phyloP scores from a whole-genome alignment of 1,140 invertebrate genomes.

The Amphibalanus amphitrite region DNA sequence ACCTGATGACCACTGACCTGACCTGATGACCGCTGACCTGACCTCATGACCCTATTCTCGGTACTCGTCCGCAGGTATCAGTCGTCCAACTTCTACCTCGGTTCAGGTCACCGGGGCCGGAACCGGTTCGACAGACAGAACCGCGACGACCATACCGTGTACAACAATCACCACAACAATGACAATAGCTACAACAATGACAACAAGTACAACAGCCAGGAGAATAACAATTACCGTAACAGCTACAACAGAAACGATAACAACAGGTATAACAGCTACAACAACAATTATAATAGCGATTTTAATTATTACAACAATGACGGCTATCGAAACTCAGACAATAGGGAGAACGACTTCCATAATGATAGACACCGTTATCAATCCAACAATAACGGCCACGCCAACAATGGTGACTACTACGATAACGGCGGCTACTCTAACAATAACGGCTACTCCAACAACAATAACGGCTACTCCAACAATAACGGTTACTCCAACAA shows the following conservation, averaged over 20 bases:
- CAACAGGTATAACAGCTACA: constrained; percentile 5
- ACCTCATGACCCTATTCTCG: too few species aligned
- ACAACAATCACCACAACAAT: constrained; percentile 2
- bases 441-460: too few species aligned
- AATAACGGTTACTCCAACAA: constrained; percentile 1
- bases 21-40: too few species aligned
- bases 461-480: constrained; percentile 8
- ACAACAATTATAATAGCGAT: constrained; percentile 9
- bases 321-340: neutral
- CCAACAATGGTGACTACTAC: too few species aligned
- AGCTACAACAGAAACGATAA: constrained; percentile 5
- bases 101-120: neutral
- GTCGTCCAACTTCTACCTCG: neutral
- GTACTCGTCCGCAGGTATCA: too few species aligned
- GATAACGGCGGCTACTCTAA: too few species aligned
- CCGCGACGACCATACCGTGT: neutral
- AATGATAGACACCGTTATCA: neutral
- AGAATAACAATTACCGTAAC: constrained; percentile 5
- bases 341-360: neutral
- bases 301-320: constrained; percentile 7
- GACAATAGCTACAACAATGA: constrained; percentile 4
- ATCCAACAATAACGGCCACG: constrained; percentile 6
- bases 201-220: constrained; percentile 1
- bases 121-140: neutral
- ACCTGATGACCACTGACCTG: too few species aligned